These are phyloP conservation scores for Eueremaeus valkanovi DNA, from an alignment of 2,888 invertebrate species.

Conservation along the genomic window DNA sequence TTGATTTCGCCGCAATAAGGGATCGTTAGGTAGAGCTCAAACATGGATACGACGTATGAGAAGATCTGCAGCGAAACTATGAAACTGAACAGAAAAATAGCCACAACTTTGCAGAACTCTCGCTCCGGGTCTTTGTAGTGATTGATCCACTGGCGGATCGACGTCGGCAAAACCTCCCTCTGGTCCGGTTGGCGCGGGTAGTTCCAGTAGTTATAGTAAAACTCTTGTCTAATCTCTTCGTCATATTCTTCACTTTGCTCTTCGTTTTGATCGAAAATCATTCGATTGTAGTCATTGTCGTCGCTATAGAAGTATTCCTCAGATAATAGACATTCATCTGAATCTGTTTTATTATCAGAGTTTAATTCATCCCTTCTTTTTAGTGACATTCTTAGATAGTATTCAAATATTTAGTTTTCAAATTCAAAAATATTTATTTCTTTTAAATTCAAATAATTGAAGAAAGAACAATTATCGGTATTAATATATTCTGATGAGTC, in stretches of 20 bases:
- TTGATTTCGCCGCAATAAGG: constrained; percentile 15
- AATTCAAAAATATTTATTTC: no score
- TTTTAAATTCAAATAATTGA: no score
- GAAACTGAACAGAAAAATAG: constrained; percentile 7
- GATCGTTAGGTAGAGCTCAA: background rate
- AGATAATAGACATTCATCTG: background rate
- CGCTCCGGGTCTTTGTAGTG: constrained; percentile 16
- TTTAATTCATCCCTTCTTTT: background rate
- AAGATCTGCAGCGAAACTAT: constrained; percentile 10
- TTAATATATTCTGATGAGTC: no score
- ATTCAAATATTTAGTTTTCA: no score
- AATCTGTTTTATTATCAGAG: background rate
- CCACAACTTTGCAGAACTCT: constrained; percentile 28
- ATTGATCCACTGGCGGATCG: constrained; percentile 12
- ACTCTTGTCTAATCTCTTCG: background rate
- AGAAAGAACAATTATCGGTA: no score
- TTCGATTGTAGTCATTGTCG: background rate
- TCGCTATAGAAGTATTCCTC: background rate
- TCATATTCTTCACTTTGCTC: background rate
- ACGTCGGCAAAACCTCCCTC: background rate
- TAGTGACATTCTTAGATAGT: background rate
- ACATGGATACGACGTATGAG: constrained; percentile 2
- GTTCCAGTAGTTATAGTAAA: constrained; percentile 29
- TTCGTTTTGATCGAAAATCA: background rate
- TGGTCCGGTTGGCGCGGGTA: background rate